Evolutionary conservation across 1,140 invertebrate species (phyloP).

Genomic region (Nixonia krombeini): DNA sequence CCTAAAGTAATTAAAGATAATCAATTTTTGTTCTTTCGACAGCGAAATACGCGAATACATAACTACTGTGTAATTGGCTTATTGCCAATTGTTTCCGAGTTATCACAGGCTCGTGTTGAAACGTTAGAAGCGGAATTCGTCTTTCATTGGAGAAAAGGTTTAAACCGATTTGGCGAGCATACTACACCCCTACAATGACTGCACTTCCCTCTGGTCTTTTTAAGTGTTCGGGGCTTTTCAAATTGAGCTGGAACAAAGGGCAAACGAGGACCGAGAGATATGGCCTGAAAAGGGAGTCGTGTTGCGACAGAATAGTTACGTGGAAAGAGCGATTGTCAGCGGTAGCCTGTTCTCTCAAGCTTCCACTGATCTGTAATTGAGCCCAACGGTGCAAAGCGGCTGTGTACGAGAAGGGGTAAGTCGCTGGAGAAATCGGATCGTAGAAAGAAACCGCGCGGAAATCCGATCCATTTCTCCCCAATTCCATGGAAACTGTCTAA

Average conservation of each 20-base stretch:
- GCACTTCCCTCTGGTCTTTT: conserved; percentile 13
- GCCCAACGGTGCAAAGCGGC: conserved; percentile 21
- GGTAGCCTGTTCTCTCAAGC: too few relatives aligned
- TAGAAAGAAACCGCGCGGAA: conserved; percentile 6
- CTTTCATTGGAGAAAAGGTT: neutral
- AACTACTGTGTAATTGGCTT: conserved; percentile 20
- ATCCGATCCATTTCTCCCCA: conserved; percentile 21
- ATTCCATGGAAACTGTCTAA: conserved; percentile 55
- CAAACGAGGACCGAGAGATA: neutral
- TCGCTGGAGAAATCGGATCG: conserved; percentile 24
- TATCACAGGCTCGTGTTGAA: conserved; percentile 11
- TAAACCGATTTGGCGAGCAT: conserved; percentile 10
- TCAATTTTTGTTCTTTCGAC: too few relatives aligned
- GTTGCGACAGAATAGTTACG: conserved; percentile 2
- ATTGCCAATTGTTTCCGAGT: conserved; percentile 22
- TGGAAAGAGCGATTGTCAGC: neutral
- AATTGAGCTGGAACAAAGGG: conserved; percentile 15
- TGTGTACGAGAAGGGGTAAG: neutral
- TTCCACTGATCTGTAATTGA: conserved; percentile 28
- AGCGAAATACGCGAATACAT: too few relatives aligned
- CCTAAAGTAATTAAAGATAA: too few relatives aligned
- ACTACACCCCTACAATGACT: conserved; percentile 1
- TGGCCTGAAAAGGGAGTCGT: conserved; percentile 2
- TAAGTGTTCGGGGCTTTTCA: conserved; percentile 12
- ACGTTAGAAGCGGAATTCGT: neutral